Base-by-base conservation (phyloP, 2,888 invertebrate genomes). In the Sisyra terminalis region DNA sequence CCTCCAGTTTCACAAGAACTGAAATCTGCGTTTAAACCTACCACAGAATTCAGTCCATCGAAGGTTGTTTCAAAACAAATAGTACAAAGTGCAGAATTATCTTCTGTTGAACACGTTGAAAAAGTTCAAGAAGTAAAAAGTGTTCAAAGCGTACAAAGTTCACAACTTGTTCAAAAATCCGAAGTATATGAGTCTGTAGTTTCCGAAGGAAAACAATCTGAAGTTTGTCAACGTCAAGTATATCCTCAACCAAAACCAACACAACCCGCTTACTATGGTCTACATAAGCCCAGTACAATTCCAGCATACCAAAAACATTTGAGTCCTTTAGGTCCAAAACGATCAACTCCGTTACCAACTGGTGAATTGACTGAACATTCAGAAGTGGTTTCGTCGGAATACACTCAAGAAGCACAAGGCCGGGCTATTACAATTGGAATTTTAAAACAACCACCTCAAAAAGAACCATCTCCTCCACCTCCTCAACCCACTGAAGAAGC, bases 271-370 rank as follows among this genome's bases (percentile, higher is more conserved):
- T 52, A 58, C 31, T 48, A 47, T 11, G 72, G 71, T 44, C 61
- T 74, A 49, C 72, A 73, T 46, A 69, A 66, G 56, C 67, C 73
- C 18, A 70, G 71, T 48, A 63, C 60, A 55, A 71, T 75, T 55
- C 74, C 74, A 17, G 59, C 67, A 42, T 74, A 74, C 54, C 74
- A 75, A 57, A 69, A 68, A 59, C 67, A 73, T 55, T 67, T 72
- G 10, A 40, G 18, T 16, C 32, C 16, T 8, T 9, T 44, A 57
- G 37, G 37, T 10, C 37, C 15, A 8, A 37, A 17, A 37, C 15
- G 15, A 3, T 18, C 37, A 6, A 32, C 32, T 15, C 37, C 37
- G 11, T 11, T 15, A 9, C 18, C 16, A 16, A n/a, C 14, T 10
- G 11, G 16, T 18, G 16, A 18, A 17, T 16, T n/a, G 8, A 37